A percentile compares a stretch with the other conserved stretches of the same genome.
Conservation (phyloP, 2,888 invertebrate genomes). For the Camptogramma bilineatum region DNA sequence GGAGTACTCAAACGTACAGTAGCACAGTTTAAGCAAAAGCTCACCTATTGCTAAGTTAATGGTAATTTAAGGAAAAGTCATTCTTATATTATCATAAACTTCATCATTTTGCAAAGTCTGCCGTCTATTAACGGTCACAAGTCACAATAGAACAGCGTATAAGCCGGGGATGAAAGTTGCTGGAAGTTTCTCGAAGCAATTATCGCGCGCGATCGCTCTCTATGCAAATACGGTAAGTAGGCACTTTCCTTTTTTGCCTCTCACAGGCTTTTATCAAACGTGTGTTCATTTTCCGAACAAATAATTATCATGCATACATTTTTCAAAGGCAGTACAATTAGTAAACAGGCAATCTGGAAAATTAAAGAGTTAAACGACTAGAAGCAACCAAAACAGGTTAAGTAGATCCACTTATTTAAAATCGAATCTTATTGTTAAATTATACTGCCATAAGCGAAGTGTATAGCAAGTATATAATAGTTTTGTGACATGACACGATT, state of each 20-base stretch:
- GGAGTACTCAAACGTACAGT: too few relatives aligned
- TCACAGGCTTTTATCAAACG: neutral
- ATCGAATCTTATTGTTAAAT: too few relatives aligned
- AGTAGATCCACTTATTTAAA: too few relatives aligned
- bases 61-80: too few relatives aligned
- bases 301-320: neutral
- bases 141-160: neutral
- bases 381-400: too few relatives aligned
- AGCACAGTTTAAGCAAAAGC: too few relatives aligned
- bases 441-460: too few relatives aligned
- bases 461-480: too few relatives aligned
- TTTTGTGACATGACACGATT: too few relatives aligned
- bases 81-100: too few relatives aligned
- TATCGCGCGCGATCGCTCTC: slow-evolving; percentile 34
- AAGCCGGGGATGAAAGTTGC: slow-evolving; percentile 16
- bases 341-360: neutral
- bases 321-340: neutral
- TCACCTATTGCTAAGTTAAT: too few relatives aligned
- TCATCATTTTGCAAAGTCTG: neutral
- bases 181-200: slow-evolving; percentile 30
- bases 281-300: neutral
- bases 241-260: slow-evolving; percentile 7
- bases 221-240: slow-evolving; percentile 27
- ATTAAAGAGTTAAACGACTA: too few relatives aligned
- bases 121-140: neutral